These are phyloP conservation scores for Cossypha dichroa DNA, from an alignment of 2,797 vertebrate species.

Conservation along the genomic window DNA sequence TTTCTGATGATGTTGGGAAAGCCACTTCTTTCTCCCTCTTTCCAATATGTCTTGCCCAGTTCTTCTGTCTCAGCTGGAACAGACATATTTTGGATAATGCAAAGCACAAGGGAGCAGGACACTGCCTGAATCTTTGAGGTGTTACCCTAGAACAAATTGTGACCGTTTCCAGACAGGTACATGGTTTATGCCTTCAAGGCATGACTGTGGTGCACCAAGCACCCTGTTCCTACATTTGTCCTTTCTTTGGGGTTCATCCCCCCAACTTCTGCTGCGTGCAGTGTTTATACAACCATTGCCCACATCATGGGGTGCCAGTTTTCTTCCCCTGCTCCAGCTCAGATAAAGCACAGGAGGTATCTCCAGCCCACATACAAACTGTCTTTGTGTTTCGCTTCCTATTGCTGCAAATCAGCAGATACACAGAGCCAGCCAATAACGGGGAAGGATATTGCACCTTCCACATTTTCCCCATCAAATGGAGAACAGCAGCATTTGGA, in stretches of 20 bases:
- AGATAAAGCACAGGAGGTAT: neutral
- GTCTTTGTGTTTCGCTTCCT: neutral
- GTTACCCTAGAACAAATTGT: accelerated
- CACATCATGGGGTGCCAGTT: neutral
- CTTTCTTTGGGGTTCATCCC: neutral
- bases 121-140: neutral
- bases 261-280: neutral
- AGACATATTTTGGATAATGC: neutral
- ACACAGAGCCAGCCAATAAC: neutral
- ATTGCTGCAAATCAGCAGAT: neutral
- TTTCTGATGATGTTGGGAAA: neutral
- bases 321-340: neutral
- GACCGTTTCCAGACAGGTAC: accelerated
- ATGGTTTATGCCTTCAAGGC: neutral
- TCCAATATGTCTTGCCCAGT: neutral
- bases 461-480: neutral
- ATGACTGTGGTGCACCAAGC: neutral
- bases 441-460: neutral
- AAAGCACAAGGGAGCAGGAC: neutral
- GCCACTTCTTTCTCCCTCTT: neutral
- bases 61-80: neutral
- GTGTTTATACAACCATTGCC: neutral
- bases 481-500: neutral
- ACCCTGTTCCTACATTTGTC: neutral
- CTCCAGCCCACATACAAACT: neutral